These are phyloP conservation scores for Eufriesea mexicana DNA, from an alignment of 1,140 invertebrate genomes.

Conservation along the genomic window DNA sequence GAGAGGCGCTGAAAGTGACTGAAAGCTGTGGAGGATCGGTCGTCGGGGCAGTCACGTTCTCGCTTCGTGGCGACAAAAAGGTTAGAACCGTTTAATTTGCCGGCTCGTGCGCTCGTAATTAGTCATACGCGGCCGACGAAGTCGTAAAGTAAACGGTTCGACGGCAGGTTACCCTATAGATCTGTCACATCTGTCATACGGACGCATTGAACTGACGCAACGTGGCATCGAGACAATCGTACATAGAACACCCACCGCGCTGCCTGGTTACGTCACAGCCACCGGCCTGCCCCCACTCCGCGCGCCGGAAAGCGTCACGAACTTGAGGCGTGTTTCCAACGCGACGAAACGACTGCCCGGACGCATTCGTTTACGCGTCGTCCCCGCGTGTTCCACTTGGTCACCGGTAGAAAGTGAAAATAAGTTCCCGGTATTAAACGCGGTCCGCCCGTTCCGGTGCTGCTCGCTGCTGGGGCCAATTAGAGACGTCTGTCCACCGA, in stretches of 20 bases:
- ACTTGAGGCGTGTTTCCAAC: slow-evolving; percentile 17
- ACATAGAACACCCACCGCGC: slow-evolving; percentile 32
- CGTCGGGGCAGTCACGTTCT: neutral
- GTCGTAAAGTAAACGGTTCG: slow-evolving; percentile 27
- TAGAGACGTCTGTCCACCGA: slow-evolving; percentile 51
- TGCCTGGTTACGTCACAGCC: slow-evolving; percentile 26
- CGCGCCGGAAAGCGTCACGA: neutral
- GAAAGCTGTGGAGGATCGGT: neutral
- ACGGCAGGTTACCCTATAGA: slow-evolving; percentile 38
- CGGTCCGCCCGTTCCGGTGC: neutral
- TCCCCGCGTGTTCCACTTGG: slow-evolving; percentile 11
- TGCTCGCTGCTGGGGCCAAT: slow-evolving; percentile 36
- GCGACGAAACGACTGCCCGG: neutral
- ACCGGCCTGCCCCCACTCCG: neutral
- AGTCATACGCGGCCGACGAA: slow-evolving; percentile 5
- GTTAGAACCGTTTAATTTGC: neutral
- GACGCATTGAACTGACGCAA: slow-evolving; percentile 32
- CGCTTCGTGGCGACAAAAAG: neutral
- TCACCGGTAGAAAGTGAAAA: slow-evolving; percentile 58
- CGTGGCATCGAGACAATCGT: slow-evolving; percentile 38
- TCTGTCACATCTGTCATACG: slow-evolving; percentile 44
- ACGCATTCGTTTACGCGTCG: slow-evolving; percentile 10
- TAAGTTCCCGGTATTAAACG: slow-evolving; percentile 50
- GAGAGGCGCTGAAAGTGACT: neutral
- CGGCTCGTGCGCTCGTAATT: slow-evolving; percentile 15